These are phyloP conservation scores for Anolis apletophallus DNA, from an alignment of 2,797 vertebrate species.

Conservation along the genomic window DNA sequence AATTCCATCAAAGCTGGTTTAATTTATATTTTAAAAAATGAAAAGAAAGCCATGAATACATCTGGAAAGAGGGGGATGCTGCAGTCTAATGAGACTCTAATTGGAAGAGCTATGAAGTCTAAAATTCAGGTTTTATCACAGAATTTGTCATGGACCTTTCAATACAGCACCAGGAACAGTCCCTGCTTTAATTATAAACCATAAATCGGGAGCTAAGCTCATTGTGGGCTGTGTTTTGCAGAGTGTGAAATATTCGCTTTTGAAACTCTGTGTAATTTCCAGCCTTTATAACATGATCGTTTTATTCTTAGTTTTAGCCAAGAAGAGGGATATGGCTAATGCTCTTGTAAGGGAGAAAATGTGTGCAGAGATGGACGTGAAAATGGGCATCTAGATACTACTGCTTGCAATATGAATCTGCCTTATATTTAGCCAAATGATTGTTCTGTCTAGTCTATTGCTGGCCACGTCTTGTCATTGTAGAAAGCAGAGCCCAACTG, in stretches of 20 bases:
- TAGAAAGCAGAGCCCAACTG: neutral
- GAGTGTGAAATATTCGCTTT: constrained; percentile 70
- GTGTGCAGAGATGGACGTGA: neutral
- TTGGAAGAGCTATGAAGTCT: constrained; percentile 61
- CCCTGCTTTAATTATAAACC: constrained; percentile 65
- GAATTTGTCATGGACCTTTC: constrained; percentile 68
- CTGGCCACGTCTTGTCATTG: neutral
- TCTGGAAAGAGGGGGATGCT: constrained; percentile 61
- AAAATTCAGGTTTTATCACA: constrained; percentile 67
- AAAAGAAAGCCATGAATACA: constrained; percentile 59
- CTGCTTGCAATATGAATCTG: neutral
- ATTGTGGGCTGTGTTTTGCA: constrained; percentile 64
- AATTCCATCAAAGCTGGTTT: constrained; percentile 45
- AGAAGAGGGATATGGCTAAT: neutral
- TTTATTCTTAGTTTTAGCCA: constrained; percentile 35
- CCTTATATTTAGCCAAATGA: neutral
- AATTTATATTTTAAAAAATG: constrained; percentile 52
- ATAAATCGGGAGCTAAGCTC: constrained; percentile 66
- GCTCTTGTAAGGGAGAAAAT: neutral
- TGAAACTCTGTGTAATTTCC: constrained; percentile 45
- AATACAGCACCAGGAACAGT: constrained; percentile 50
- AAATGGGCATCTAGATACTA: neutral
- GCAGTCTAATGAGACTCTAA: constrained; percentile 61
- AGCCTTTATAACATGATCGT: constrained; percentile 14
- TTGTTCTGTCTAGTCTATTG: neutral